A percentile compares a stretch with the other conserved stretches of the same genome.
Evolutionary conservation across 1,140 invertebrate species (phyloP).

Genomic region (Lucilia sericata): DNA sequence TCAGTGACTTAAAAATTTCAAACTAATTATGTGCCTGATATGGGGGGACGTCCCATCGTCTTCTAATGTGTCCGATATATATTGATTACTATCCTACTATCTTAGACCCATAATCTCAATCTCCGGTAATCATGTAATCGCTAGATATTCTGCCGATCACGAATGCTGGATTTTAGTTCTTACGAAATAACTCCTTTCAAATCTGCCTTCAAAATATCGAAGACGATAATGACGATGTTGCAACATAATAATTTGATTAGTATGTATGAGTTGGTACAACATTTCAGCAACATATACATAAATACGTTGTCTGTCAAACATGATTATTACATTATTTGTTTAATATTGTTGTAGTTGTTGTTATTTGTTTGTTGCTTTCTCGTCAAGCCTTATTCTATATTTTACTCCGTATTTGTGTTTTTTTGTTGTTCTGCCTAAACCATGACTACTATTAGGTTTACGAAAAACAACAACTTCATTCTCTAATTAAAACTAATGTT

Average conservation of each 20-base stretch:
- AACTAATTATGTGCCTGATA: too few relatives aligned
- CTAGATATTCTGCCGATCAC: too few relatives aligned
- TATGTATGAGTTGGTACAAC: not conserved
- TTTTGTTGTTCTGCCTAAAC: too few relatives aligned
- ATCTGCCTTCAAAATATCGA: not conserved
- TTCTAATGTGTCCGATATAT: too few relatives aligned
- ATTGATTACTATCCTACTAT: too few relatives aligned
- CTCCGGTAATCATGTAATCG: too few relatives aligned
- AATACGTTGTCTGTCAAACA: conserved; percentile 20
- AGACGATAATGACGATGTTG: conserved; percentile 17
- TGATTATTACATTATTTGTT: conserved; percentile 33
- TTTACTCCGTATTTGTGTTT: not conserved
- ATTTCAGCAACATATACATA: not conserved
- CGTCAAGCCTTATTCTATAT: not conserved
- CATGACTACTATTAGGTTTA: too few relatives aligned
- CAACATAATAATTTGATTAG: conserved; percentile 38
- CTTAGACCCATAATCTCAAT: too few relatives aligned
- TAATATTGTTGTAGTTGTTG: conserved; percentile 4
- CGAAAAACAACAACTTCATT: not conserved
- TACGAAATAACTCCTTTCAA: too few relatives aligned
- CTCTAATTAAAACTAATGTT: conserved; percentile 44
- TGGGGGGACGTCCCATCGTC: too few relatives aligned
- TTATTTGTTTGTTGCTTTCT: not conserved
- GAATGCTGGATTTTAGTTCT: too few relatives aligned
- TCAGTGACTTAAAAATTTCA: too few relatives aligned